phyloP scores from a whole-genome alignment of 2,113 vertebrate species.

The Zapornia atra region DNA sequence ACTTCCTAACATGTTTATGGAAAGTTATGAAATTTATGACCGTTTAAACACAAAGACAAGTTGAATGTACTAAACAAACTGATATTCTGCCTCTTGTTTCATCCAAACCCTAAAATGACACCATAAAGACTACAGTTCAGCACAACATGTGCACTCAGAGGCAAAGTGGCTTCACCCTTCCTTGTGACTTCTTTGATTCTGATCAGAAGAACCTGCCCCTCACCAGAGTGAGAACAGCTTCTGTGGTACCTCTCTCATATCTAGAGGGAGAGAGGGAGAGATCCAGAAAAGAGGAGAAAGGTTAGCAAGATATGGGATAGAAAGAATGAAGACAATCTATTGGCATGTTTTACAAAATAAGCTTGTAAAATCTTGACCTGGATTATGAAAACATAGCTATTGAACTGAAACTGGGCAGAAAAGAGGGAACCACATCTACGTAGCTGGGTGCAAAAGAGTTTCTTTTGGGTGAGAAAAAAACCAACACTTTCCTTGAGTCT shows the following conservation, averaged over 20 bases:
- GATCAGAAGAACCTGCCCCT: neutral
- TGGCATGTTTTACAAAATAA: neutral
- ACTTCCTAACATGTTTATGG: neutral
- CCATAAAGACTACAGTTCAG: neutral
- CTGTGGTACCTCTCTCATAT: neutral
- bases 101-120: neutral
- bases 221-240: neutral
- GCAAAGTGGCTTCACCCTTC: neutral
- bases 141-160: fast-evolving
- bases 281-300: neutral
- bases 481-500: neutral
- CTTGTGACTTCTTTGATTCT: neutral
- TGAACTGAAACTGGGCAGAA: neutral
- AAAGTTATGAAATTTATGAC: neutral
- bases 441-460: neutral
- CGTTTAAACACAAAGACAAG: neutral
- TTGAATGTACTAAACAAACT: neutral
- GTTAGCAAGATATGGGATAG: neutral
- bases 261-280: neutral
- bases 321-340: neutral
- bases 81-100: neutral
- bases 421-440: fast-evolving
- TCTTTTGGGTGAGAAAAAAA: too few relatives aligned
- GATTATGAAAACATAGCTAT: neutral
- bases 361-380: neutral